phyloP scores from a whole-genome alignment of 2,797 vertebrate genomes.

The Echiichthys vipera region DNA sequence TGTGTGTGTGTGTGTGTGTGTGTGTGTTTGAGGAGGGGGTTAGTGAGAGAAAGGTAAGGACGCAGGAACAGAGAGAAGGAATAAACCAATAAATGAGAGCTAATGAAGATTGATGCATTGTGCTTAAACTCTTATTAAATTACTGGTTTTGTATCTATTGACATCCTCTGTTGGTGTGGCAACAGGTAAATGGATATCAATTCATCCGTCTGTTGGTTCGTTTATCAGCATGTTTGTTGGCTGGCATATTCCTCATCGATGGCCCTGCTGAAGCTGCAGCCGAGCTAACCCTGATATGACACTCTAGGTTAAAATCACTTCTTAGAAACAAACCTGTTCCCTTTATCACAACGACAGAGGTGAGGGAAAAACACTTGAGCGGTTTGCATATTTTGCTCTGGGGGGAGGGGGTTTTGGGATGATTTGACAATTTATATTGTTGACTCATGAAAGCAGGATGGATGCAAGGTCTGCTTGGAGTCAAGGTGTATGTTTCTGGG shows the following conservation, averaged over 20 bases:
- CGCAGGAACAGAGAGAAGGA: conserved; percentile 25
- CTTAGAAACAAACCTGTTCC: conserved; percentile 19
- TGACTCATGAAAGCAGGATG: neutral
- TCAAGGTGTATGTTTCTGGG: conserved; percentile 33
- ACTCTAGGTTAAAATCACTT: conserved; percentile 42
- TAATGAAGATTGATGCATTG: conserved; percentile 61
- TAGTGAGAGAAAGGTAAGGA: neutral
- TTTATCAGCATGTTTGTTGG: conserved; percentile 48
- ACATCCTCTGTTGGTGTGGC: conserved; percentile 11
- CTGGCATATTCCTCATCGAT: conserved; percentile 32
- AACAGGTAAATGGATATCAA: conserved; percentile 50
- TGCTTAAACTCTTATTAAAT: conserved; percentile 49
- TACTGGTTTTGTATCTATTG: conserved; percentile 41
- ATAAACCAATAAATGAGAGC: conserved; percentile 51
- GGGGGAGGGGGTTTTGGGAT: neutral
- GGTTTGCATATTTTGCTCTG: conserved; percentile 32
- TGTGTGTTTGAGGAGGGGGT: neutral
- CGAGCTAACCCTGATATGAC: conserved; percentile 26
- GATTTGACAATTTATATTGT: conserved; percentile 30
- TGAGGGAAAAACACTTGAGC: neutral
- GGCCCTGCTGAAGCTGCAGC: conserved; percentile 2
- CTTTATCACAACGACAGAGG: conserved; percentile 29
- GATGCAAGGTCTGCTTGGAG: conserved; percentile 9
- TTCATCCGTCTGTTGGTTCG: conserved; percentile 43
- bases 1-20: neutral